phyloP scores from a whole-genome alignment of 2,797 vertebrate species.

The Phylloscopus collybita region DNA sequence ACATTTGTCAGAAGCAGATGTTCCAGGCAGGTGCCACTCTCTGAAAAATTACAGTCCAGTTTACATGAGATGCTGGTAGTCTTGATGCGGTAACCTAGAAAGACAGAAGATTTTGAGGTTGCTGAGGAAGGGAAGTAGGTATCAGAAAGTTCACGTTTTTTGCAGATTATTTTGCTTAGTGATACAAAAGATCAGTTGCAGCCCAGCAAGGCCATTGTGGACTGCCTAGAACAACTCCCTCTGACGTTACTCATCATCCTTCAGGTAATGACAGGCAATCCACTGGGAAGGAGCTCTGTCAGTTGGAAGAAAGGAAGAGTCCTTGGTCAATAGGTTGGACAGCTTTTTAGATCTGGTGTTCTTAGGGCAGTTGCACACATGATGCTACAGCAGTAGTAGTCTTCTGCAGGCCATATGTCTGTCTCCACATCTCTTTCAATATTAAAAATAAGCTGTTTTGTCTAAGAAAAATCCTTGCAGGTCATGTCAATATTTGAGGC shows the following conservation, averaged over 20 bases:
- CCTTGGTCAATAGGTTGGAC: neutral
- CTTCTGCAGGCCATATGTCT: neutral
- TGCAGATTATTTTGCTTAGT: neutral
- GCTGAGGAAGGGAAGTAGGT: neutral
- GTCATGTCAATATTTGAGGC: neutral
- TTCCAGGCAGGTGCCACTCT: neutral
- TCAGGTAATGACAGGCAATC: neutral
- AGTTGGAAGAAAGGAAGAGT: neutral
- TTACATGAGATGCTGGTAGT: neutral
- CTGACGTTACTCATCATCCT: rapidly evolving
- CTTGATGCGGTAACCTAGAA: neutral
- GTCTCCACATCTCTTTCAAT: neutral
- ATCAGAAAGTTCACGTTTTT: neutral
- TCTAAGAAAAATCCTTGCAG: neutral
- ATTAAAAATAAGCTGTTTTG: neutral
- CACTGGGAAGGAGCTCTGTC: neutral
- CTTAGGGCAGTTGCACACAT: neutral
- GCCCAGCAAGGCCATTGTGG: neutral
- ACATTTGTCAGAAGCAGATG: neutral
- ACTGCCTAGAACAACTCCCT: neutral
- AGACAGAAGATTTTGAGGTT: neutral
- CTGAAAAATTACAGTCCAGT: neutral
- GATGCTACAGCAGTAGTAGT: neutral
- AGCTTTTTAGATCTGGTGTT: neutral
- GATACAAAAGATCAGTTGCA: neutral